Percentiles rank a stretch among this genome's conserved stretches.
Evolutionary conservation across 1,140 invertebrate genomes (phyloP).

Genomic region (Formica exsecta): DNA sequence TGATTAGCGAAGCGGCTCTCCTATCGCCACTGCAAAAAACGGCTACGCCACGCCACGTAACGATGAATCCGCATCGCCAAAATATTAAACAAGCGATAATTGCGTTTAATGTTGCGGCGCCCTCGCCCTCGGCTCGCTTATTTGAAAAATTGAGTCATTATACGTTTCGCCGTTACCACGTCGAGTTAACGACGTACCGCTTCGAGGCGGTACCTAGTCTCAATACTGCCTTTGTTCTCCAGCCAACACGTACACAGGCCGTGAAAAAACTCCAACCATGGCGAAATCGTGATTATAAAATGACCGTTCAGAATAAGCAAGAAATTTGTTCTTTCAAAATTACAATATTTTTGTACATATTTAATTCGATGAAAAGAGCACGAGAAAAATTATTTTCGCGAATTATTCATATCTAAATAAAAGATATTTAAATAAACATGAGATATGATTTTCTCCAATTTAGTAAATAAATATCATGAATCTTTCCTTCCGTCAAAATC

Average conservation of each 20-base stretch:
- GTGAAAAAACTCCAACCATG: conserved; percentile 9
- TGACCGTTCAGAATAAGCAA: neutral
- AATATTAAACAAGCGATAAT: conserved; percentile 63
- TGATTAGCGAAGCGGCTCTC: neutral
- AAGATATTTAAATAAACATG: neutral
- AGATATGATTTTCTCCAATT: neutral
- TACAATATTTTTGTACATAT: neutral
- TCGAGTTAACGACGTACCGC: conserved; percentile 43
- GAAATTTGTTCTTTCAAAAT: conserved; percentile 12
- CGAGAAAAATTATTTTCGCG: neutral
- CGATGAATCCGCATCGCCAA: conserved; percentile 49
- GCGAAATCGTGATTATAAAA: neutral
- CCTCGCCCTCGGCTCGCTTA: conserved; percentile 29
- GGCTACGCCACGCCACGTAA: neutral
- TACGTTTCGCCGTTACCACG: neutral
- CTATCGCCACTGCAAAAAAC: neutral
- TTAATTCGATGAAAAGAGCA: neutral
- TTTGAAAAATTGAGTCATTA: conserved; percentile 67
- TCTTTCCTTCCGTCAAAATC: neutral
- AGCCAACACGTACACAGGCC: neutral
- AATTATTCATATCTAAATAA: neutral
- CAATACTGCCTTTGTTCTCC: conserved; percentile 40
- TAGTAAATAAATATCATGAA: neutral
- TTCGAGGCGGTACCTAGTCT: conserved; percentile 39
- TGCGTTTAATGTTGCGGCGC: conserved; percentile 48